phyloP scores from a whole-genome alignment of 2,888 invertebrate species.

The Drosophila nr. perissopoda region DNA sequence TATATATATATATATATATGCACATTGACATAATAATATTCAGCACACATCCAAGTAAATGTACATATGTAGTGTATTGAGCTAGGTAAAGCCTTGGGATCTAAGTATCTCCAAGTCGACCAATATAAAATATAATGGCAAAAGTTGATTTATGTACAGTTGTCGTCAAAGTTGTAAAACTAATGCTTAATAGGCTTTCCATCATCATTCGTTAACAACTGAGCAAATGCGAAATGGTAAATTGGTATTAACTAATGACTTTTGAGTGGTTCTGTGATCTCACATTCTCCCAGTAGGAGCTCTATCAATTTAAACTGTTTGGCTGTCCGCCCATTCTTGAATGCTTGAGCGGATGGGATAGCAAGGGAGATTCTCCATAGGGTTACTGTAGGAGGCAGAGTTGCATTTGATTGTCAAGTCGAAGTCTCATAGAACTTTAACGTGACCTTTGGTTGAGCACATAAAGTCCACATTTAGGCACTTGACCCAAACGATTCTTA shows the following conservation, averaged over 20 bases:
- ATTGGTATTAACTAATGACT: not conserved
- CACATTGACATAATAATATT: not conserved
- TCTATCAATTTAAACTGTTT: not conserved
- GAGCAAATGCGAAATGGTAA: not conserved
- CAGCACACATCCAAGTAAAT: not conserved
- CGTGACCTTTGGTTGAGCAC: not conserved
- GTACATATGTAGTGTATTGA: not conserved
- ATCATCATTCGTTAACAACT: not conserved
- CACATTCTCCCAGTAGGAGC: not conserved
- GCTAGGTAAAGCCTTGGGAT: not conserved
- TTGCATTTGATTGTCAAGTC: not conserved
- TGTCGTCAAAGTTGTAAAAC: not conserved
- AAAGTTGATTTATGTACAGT: not conserved
- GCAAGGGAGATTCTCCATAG: not conserved
- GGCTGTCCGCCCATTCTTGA: not conserved
- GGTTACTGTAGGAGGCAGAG: not conserved
- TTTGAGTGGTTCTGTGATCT: not conserved
- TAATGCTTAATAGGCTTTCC: not conserved
- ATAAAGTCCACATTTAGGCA: not conserved
- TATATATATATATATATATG: not conserved
- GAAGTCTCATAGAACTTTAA: not conserved
- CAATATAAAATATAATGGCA: not conserved
- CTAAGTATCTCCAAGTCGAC: not conserved
- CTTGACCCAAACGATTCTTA: not conserved
- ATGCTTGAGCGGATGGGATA: not conserved